Conservation (phyloP, 1,140 invertebrate species). For the Aphelinus certus region DNA sequence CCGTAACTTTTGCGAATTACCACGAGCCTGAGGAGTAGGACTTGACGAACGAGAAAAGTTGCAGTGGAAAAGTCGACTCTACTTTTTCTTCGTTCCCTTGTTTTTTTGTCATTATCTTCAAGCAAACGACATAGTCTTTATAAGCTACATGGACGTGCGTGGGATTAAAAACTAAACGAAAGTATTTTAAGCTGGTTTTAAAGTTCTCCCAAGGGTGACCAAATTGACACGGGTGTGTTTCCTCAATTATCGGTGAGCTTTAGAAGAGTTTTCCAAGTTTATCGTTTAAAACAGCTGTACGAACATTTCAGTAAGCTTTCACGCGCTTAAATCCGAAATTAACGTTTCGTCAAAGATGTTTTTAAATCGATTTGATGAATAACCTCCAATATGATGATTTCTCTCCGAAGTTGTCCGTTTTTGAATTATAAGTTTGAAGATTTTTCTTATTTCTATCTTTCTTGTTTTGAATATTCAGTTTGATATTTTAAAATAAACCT, state of each 20-base stretch:
- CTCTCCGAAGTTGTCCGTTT: no score
- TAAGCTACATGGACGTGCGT: neutral
- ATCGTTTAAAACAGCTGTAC: no score
- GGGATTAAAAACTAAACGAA: conserved; percentile 28
- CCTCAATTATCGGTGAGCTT: neutral
- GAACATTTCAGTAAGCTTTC: no score
- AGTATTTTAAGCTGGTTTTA: neutral
- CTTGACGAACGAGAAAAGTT: conserved; percentile 32
- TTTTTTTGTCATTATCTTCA: conserved; percentile 12
- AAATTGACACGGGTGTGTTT: neutral
- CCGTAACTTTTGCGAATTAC: conserved; percentile 21
- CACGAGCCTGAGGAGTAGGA: neutral
- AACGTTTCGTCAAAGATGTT: no score
- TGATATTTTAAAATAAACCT: no score
- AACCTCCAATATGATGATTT: no score
- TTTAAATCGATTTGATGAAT: no score
- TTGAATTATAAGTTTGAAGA: no score
- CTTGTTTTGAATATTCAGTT: no score
- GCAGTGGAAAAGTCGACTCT: neutral
- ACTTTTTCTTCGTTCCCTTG: neutral
- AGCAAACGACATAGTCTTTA: neutral
- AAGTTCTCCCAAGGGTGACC: neutral
- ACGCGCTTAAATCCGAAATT: no score
- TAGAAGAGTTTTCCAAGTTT: neutral
- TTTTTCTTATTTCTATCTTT: no score